Evolutionary conservation across 1,140 invertebrate species (phyloP).

Genomic region (Lasioglossum baleicum): DNA sequence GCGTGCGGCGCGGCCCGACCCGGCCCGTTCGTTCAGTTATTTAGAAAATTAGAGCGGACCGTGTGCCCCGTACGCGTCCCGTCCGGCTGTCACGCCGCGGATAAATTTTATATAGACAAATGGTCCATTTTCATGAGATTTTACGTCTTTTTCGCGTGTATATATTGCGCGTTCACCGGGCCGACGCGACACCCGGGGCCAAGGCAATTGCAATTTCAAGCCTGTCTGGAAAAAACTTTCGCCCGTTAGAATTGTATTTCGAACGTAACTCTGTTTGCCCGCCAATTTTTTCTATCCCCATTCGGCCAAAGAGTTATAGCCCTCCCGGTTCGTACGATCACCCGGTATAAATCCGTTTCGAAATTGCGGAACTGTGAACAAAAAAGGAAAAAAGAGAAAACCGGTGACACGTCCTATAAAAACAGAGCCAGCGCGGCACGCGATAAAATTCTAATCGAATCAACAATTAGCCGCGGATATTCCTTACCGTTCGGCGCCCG

Average conservation of each 20-base stretch:
- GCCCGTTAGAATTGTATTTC: neutral
- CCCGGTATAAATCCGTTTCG: slow-evolving; percentile 5
- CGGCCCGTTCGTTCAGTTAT: neutral
- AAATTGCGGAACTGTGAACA: neutral
- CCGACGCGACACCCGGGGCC: too few species aligned
- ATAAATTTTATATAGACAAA: neutral
- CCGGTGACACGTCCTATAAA: neutral
- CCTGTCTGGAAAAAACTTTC: neutral
- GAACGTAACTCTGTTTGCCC: slow-evolving; percentile 3
- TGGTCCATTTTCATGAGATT: neutral
- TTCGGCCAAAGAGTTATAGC: neutral
- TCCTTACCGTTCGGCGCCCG: neutral
- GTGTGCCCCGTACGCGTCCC: neutral
- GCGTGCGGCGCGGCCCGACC: too few species aligned
- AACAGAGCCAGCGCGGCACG: neutral
- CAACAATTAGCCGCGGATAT: neutral
- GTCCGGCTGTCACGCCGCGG: neutral
- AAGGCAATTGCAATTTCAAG: neutral
- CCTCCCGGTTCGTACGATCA: neutral
- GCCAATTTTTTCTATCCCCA: neutral
- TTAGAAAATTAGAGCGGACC: neutral
- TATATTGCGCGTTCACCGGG: too few species aligned
- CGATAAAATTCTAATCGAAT: slow-evolving; percentile 2
- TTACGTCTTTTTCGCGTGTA: neutral
- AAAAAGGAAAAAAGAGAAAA: neutral